Base-by-base conservation (phyloP, 2,888 invertebrate genomes). In the Podabrus alpinus region DNA sequence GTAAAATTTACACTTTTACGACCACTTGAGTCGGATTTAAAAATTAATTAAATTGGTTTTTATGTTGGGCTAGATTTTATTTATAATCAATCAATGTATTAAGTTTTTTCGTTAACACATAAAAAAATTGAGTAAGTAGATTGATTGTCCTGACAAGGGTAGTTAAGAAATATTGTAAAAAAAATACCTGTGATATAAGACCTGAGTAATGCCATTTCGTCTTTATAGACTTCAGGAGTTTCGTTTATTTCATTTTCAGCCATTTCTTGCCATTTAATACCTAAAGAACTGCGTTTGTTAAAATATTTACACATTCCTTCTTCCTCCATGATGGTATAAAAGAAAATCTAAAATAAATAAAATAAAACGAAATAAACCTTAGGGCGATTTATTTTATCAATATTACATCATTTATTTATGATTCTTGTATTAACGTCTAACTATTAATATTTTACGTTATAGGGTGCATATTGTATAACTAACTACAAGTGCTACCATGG, bases 171-270 rank as follows among this genome's bases (percentile, higher is more conserved):
- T 45, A 45, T 45, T 1, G 7, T 45, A 7, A 7, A 45, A 45
- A 45, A n/a, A 45, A n/a, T 84, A 86, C 86, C 84, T 81, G 80
- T 72, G 72, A 88, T 81, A 78, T 86, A 76, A 68, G 79, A 73
- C 68, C 82, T 81, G 19, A 87, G 74, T 13, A 83, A 82, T 19
- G 80, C 77, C 59, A 86, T 78, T 80, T 86, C 85, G 64, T 84
- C 80, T 70, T 84, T 82, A 29, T 83, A 82, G 78, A 83, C 85
- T 77, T 86, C 86, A 0, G 83, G 84, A 9, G 85, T 86, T 80
- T 87, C 87, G 68, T 86, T 84, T 74, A 87, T 79, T 82, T 87
- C 87, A 70, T 86, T 85, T 77, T 86, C 85, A 9, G 87, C 87
- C 71, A 82, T 82, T 71, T 83, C 79, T 72, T 82, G 79, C 84